Conservation (phyloP, 2,797 vertebrate genomes). For the Amniataba percoides region DNA sequence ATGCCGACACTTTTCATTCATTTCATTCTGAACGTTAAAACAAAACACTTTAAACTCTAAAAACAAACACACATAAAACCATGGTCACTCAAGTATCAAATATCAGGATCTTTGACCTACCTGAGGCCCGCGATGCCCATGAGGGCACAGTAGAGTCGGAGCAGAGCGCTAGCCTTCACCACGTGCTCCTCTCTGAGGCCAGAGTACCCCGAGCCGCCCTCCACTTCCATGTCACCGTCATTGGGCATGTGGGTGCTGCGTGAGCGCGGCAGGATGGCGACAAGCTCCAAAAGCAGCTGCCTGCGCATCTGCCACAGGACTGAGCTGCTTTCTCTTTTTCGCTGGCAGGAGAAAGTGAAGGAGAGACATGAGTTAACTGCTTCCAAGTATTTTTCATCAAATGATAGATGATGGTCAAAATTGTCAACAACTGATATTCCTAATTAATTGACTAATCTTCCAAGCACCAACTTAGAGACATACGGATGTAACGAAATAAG, state of each 20-base stretch:
- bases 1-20: too few relatives aligned
- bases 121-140: constrained; percentile 99
- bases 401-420: background rate
- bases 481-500: too few relatives aligned
- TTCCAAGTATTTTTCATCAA: background rate
- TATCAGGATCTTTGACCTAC: constrained; percentile 73
- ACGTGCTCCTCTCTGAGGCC: constrained; percentile 96
- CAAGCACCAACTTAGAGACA: background rate
- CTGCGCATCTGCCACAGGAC: constrained; percentile 99
- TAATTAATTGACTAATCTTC: background rate
- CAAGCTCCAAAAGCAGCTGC: constrained; percentile 96
- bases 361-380: background rate
- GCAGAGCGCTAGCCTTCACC: constrained; percentile 96
- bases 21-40: background rate
- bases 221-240: constrained; percentile 87
- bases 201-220: constrained; percentile 88
- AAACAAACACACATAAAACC: background rate
- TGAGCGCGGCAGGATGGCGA: constrained; percentile 95
- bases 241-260: constrained; percentile 90
- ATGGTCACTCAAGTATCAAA: background rate
- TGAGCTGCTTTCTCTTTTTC: constrained; percentile 95
- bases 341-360: constrained; percentile 77
- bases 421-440: background rate
- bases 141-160: constrained; percentile 96
- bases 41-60: background rate